Conservation (phyloP, 2,888 invertebrate genomes). For the Lottia scabra region DNA sequence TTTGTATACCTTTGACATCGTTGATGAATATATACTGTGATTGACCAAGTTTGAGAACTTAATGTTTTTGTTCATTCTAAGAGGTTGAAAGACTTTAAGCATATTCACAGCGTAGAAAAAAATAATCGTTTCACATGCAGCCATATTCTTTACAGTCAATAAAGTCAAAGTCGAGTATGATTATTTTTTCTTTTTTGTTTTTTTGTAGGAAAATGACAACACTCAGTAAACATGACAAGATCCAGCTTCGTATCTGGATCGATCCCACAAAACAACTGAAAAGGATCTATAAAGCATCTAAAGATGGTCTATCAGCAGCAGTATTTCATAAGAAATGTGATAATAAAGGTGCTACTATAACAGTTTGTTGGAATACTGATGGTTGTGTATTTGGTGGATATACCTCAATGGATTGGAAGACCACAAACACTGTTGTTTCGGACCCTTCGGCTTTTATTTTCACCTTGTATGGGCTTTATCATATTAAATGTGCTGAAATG, state of each 20-base stretch:
- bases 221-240: conserved; percentile 15
- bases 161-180: no score
- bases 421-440: conserved; percentile 8
- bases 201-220: no score
- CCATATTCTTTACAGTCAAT: no score
- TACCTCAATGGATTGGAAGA: conserved; percentile 32
- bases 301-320: conserved; percentile 32
- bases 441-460: conserved; percentile 38
- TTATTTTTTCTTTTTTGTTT: no score
- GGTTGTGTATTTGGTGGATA: conserved; percentile 39
- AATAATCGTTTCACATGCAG: no score
- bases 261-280: conserved; percentile 27
- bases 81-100: no score
- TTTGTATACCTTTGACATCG: no score
- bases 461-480: conserved; percentile 23
- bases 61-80: no score
- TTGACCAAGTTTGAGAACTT: no score
- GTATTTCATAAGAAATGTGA: conserved; percentile 41
- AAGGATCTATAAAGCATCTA: conserved; percentile 34
- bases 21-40: no score
- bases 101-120: no score
- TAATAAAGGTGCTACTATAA: conserved; percentile 40
- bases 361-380: conserved; percentile 36
- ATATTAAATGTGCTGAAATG: conserved; percentile 25
- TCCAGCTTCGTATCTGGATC: conserved; percentile 35